Evolutionary conservation across 2,888 invertebrate species (phyloP), one percentile per base, ranked within the genome.

Genomic region (Bellardia pandia): DNA sequence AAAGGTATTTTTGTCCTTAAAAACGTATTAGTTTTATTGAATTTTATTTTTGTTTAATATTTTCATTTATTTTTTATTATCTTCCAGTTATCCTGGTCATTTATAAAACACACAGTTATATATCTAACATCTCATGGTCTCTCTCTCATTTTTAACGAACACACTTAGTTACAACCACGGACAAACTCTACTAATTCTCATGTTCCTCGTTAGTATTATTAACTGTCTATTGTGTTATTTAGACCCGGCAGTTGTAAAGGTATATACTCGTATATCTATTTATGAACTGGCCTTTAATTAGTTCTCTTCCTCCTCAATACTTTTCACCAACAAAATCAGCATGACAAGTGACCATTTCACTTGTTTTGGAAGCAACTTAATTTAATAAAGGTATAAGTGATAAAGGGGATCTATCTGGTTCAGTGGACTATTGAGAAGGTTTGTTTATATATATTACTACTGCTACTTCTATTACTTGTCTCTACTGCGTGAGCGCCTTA

Each of bases 131-230:
- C 3, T 45, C 45, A 45, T 13, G 30, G 51, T 45, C 45, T 45
- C 48, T 45, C 48, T 68, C 69, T 14, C 30, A n/a, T n/a, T 51
- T 14, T 14, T 30, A 11, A 23, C 23, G 2, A 30, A 37, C 30
- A 23, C 9, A 23, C 42, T 23, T 23, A 68, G 48, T 48, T 9
- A 37, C 30, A n/a, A 11, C 3, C 45, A 9, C 45, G 13, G 13
- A 3, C 11, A 14, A 33, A 14, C 69, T 14, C 56, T 14, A 7
- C 30, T n/a, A 56, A 71, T 71, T 71, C 71, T 71, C 56, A 16
- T 16, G 56, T 53, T 71, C 8, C 71, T 71, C 56, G 53, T 71
- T 71, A 71, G 71, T 56, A 37, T 71, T 71, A 71, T 69, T 69
- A 69, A 51, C 48, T 69, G 33, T 42, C 14, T 48, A 30, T 48